phyloP scores from a whole-genome alignment of 2,797 vertebrate genomes.

The Orestias chungarensis region DNA sequence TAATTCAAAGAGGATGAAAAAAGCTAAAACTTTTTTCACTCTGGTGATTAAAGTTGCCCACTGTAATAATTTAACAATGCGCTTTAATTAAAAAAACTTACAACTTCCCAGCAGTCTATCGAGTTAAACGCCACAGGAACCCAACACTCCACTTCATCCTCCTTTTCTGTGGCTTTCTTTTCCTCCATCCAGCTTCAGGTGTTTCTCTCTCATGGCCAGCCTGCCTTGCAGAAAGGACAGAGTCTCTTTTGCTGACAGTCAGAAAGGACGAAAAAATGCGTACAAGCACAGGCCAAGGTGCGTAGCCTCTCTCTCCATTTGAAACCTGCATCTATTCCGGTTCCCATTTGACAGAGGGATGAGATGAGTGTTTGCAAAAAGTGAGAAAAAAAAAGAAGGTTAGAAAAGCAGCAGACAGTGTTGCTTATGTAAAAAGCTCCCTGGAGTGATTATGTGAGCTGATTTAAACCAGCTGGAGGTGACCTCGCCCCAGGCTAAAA shows the following conservation, averaged over 20 bases:
- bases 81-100: not conserved
- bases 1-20: not conserved
- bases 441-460: constrained; percentile 43
- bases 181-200: constrained; percentile 52
- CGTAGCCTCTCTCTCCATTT: constrained; percentile 45
- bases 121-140: constrained; percentile 15
- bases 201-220: constrained; percentile 30
- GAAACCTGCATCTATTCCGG: constrained; percentile 34
- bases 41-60: not conserved
- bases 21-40: not conserved
- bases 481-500: constrained; percentile 59
- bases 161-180: constrained; percentile 1
- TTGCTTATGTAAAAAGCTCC: constrained; percentile 40
- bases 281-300: constrained; percentile 30
- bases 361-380: constrained; percentile 42
- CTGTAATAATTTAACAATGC: not conserved
- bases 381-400: constrained; percentile 2
- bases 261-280: constrained; percentile 56
- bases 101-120: constrained; percentile 17
- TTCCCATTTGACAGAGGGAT: constrained; percentile 36
- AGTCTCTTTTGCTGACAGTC: constrained; percentile 28
- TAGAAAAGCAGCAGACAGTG: constrained; percentile 3
- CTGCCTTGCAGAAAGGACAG: constrained; percentile 38
- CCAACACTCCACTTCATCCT: not conserved
- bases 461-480: constrained; percentile 52